A percentile compares a stretch with the other conserved stretches of the same genome.
Conservation (phyloP, 2,888 invertebrate genomes). For the Cryptosula pallasiana region DNA sequence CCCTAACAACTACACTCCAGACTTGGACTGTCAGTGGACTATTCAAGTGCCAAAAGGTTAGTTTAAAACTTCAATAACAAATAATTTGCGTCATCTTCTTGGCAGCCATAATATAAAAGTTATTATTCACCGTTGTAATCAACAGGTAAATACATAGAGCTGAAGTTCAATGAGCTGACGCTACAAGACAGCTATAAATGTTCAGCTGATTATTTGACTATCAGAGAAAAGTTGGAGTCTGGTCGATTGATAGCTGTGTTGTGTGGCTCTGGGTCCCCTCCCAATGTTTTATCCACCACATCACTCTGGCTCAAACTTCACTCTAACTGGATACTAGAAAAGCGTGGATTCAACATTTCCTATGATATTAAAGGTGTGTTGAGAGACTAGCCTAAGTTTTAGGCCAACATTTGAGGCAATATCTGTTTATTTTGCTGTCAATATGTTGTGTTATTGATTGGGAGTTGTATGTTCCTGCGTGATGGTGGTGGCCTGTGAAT, state of each 20-base stretch:
- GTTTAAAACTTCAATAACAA: not conserved
- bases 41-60: not conserved
- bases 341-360: not conserved
- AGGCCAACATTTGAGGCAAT: no score
- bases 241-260: not conserved
- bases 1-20: not conserved
- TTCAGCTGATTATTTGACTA: not conserved
- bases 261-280: not conserved
- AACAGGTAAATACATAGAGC: not conserved
- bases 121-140: not conserved
- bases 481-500: no score
- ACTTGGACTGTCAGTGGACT: slow-evolving; percentile 16
- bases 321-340: slow-evolving; percentile 15
- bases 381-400: not conserved
- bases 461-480: no score
- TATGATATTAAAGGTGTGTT: not conserved
- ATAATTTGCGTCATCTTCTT: not conserved
- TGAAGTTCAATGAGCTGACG: not conserved
- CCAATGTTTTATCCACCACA: not conserved
- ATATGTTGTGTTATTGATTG: no score
- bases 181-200: not conserved
- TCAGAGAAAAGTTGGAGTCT: not conserved
- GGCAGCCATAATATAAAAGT: not conserved
- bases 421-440: no score
- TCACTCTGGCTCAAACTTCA: not conserved